A percentile compares a stretch with the other conserved stretches of the same genome.
Conservation (phyloP, 2,888 invertebrate species). For the Parnassius mnemosyne region DNA sequence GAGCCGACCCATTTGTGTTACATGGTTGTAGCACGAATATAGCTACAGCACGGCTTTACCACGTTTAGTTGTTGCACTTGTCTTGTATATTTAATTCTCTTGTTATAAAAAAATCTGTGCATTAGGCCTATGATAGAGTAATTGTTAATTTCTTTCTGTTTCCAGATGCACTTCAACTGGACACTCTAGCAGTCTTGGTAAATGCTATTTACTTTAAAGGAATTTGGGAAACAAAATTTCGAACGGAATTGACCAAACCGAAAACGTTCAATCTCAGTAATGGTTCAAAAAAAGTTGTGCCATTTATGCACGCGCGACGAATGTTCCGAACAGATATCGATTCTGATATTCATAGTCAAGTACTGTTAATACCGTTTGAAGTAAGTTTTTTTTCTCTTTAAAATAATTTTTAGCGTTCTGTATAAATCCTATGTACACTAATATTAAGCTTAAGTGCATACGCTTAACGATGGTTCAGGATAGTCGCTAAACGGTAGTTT, state of each 20-base stretch:
- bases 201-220: slow-evolving; percentile 89
- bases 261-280: slow-evolving; percentile 77
- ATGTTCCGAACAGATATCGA: slow-evolving; percentile 78
- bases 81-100: no score
- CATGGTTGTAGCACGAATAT: no score
- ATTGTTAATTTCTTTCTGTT: slow-evolving; percentile 25
- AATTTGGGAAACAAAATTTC: slow-evolving; percentile 84
- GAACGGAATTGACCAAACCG: slow-evolving; percentile 70
- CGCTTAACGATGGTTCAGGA: no score
- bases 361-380: slow-evolving; percentile 83
- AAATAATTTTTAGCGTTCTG: no score
- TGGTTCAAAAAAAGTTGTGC: slow-evolving; percentile 60
- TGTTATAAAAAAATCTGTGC: neutral
- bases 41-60: no score
- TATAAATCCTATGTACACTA: no score
- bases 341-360: slow-evolving; percentile 74
- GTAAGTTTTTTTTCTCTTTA: slow-evolving; percentile 52
- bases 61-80: no score
- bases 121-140: neutral
- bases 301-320: slow-evolving; percentile 82
- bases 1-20: no score
- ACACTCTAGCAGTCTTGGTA: slow-evolving; percentile 81
- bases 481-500: no score
- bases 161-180: slow-evolving; percentile 72
- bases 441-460: no score